Conservation (phyloP, 2,797 vertebrate species). For the Monodelphis domestica region DNA sequence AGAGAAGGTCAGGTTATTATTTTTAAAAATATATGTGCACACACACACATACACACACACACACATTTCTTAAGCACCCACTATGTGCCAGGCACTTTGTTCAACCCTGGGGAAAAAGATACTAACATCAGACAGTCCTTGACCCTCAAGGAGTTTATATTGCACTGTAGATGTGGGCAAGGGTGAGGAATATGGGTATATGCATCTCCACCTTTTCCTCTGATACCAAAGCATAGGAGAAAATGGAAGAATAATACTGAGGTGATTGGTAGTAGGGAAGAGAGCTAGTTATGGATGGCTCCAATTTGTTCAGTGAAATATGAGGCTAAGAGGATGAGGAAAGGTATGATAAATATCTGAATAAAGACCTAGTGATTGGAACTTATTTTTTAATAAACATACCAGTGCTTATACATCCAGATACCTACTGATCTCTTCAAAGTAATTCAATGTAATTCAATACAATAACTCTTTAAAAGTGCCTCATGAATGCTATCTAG, state of each 20-base stretch:
- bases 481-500: neutral
- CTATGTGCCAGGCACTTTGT: neutral
- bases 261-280: neutral
- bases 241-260: neutral
- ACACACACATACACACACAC: too few relatives aligned
- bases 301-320: neutral
- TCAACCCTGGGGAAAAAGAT: neutral
- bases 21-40: too few relatives aligned
- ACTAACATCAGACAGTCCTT: neutral
- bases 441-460: neutral
- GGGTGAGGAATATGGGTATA: neutral
- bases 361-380: neutral
- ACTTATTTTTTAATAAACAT: neutral
- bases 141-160: neutral
- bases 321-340: neutral
- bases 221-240: neutral
- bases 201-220: neutral
- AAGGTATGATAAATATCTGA: neutral
- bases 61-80: neutral
- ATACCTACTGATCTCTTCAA: neutral
- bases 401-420: neutral
- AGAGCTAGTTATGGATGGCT: neutral
- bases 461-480: neutral
- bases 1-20: neutral
- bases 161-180: neutral